phyloP scores from a whole-genome alignment of 1,140 invertebrate species.

The Calliopsis andreniformis region DNA sequence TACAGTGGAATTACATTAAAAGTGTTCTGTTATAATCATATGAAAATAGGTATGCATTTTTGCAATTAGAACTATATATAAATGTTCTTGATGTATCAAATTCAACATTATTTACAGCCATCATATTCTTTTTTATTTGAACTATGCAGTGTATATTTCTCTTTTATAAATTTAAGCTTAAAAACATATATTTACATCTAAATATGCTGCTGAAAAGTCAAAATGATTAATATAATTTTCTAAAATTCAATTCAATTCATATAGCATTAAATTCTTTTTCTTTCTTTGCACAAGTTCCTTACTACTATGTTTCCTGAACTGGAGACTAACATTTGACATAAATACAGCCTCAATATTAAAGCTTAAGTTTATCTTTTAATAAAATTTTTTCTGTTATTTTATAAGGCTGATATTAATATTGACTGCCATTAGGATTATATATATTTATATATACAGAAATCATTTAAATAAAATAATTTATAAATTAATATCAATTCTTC shows the following conservation, averaged over 20 bases:
- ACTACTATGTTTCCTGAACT: constrained; percentile 10
- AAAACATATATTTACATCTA: constrained; percentile 35
- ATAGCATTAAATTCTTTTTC: constrained; percentile 13
- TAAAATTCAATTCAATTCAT: constrained; percentile 23
- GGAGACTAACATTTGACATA: constrained; percentile 14
- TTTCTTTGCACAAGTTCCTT: constrained; percentile 8
- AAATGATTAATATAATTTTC: constrained; percentile 22
- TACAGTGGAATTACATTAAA: constrained; percentile 20
- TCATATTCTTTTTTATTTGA: constrained; percentile 23
- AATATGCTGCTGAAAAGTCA: constrained; percentile 13
- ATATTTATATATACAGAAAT: constrained; percentile 2
- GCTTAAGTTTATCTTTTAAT: constrained; percentile 30
- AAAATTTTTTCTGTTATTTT: constrained; percentile 22
- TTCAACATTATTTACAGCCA: constrained; percentile 45
- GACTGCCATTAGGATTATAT: constrained; percentile 29
- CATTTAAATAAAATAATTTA: constrained; percentile 5
- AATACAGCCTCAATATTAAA: constrained; percentile 42
- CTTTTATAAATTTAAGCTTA: constrained; percentile 39
- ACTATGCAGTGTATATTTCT: constrained; percentile 18
- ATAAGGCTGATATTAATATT: constrained; percentile 46
- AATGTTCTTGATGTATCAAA: constrained; percentile 40
- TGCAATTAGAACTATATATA: constrained; percentile 36
- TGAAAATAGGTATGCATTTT: constrained; percentile 38
- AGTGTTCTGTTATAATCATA: constrained; percentile 34
- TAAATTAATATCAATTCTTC: constrained; percentile 31